Evolutionary conservation across 2,888 invertebrate genomes (phyloP).

Genomic region (Corythucha ciliata): DNA sequence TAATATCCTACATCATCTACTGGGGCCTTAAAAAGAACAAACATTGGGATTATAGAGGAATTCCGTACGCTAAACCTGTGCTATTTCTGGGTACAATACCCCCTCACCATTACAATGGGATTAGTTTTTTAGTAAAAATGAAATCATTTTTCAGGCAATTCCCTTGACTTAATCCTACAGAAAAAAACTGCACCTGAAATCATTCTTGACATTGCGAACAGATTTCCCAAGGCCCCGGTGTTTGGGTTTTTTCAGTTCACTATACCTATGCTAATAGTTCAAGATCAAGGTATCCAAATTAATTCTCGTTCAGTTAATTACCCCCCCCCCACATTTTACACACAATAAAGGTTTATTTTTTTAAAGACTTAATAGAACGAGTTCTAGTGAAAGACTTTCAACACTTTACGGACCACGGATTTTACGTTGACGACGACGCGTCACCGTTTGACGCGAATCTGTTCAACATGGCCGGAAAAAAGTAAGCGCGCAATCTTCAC

Average conservation of each 20-base stretch:
- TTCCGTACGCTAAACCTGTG: slow-evolving; percentile 8
- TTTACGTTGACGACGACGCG: slow-evolving; percentile 2
- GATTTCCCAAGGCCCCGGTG: slow-evolving; percentile 12
- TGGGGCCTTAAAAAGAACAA: slow-evolving; percentile 3
- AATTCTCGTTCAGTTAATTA: neutral
- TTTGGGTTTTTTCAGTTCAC: slow-evolving; percentile 13
- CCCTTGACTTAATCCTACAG: neutral
- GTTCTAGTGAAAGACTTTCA: slow-evolving; percentile 17
- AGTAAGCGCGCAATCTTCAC: neutral
- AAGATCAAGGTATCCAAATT: slow-evolving; percentile 1
- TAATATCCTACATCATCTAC: slow-evolving; percentile 2
- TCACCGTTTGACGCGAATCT: slow-evolving; percentile 10
- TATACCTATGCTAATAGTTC: slow-evolving; percentile 8
- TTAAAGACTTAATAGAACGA: slow-evolving; percentile 8
- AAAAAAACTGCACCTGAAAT: neutral
- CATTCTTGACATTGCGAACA: neutral
- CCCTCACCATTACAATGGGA: neutral
- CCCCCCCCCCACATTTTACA: neutral
- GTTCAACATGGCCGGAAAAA: slow-evolving; percentile 13
- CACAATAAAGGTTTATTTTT: neutral
- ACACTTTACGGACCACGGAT: slow-evolving; percentile 3
- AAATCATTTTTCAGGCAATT: slow-evolving; percentile 10
- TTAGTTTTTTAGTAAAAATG: too few relatives aligned
- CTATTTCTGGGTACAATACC: slow-evolving; percentile 11
- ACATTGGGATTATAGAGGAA: slow-evolving; percentile 10